Conservation (phyloP, 1,140 invertebrate genomes). For the Saccostrea glomerata region DNA sequence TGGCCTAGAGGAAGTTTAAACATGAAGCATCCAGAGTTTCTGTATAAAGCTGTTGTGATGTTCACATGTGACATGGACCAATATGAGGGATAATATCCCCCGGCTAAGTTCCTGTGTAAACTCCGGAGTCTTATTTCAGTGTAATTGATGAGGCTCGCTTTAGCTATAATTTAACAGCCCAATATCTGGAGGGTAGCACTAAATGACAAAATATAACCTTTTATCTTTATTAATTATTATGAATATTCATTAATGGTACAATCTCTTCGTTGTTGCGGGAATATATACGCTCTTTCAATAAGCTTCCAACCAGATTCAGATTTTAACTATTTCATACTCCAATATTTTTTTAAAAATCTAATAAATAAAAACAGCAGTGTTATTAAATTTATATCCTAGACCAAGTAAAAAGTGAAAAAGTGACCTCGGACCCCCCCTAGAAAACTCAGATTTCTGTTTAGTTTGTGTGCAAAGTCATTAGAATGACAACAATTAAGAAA, state of each 20-base stretch:
- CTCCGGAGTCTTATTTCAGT: not conserved
- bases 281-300: not conserved
- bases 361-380: too few species aligned
- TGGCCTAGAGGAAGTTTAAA: not conserved
- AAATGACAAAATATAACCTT: not conserved
- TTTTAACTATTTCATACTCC: too few species aligned
- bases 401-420: too few species aligned
- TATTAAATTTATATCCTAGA: too few species aligned
- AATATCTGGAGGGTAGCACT: not conserved
- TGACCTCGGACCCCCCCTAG: too few species aligned
- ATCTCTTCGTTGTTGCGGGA: not conserved
- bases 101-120: not conserved
- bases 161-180: not conserved
- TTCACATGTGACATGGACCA: not conserved
- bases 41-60: not conserved
- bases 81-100: conserved; percentile 9
- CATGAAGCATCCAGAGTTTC: not conserved
- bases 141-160: not conserved
- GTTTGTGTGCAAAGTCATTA: too few species aligned
- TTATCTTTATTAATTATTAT: not conserved
- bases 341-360: too few species aligned
- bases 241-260: conserved; percentile 3
- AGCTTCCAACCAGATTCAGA: too few species aligned
- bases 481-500: too few species aligned
- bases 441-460: too few species aligned